phyloP scores from a whole-genome alignment of 2,797 vertebrate genomes.

The Rhadinocentrus ornatus region DNA sequence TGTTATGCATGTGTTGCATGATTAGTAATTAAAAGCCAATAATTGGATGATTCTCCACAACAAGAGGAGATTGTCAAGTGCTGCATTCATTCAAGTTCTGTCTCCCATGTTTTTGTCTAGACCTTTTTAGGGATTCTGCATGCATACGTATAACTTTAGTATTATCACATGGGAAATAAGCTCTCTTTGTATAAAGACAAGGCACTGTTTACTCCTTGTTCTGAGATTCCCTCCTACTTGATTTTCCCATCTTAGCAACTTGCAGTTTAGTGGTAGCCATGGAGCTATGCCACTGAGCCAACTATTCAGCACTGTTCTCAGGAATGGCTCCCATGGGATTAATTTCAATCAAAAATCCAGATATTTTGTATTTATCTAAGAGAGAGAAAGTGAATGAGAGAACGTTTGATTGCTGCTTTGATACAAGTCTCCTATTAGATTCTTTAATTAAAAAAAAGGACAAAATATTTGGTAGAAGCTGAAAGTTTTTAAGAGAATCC shows the following conservation, averaged over 20 bases:
- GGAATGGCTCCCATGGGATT: slow-evolving; percentile 43
- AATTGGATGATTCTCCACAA: not conserved
- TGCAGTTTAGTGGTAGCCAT: slow-evolving; percentile 67
- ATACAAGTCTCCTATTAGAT: slow-evolving; percentile 1
- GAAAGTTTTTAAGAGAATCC: not conserved
- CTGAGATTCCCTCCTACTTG: slow-evolving; percentile 73
- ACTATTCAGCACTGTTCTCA: slow-evolving; percentile 63
- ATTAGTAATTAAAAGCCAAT: not conserved
- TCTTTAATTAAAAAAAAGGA: slow-evolving; percentile 10
- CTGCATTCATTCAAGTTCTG: slow-evolving; percentile 31
- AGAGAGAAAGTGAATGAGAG: slow-evolving; percentile 20
- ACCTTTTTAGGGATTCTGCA: slow-evolving; percentile 4
- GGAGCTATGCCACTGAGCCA: slow-evolving; percentile 62
- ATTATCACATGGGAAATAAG: slow-evolving; percentile 57
- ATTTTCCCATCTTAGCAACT: slow-evolving; percentile 80
- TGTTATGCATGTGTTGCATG: not conserved
- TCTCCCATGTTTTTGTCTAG: slow-evolving; percentile 37
- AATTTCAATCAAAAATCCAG: slow-evolving; percentile 22
- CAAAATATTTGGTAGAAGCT: slow-evolving; percentile 11
- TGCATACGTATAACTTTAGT: slow-evolving; percentile 10
- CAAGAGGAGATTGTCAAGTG: slow-evolving; percentile 5
- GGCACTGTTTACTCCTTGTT: slow-evolving; percentile 47
- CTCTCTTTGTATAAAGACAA: slow-evolving; percentile 48
- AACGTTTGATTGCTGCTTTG: too few species aligned
- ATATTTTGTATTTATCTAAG: slow-evolving; percentile 31